Conservation (phyloP, 1,140 invertebrate species). For the Hyles vespertilio region DNA sequence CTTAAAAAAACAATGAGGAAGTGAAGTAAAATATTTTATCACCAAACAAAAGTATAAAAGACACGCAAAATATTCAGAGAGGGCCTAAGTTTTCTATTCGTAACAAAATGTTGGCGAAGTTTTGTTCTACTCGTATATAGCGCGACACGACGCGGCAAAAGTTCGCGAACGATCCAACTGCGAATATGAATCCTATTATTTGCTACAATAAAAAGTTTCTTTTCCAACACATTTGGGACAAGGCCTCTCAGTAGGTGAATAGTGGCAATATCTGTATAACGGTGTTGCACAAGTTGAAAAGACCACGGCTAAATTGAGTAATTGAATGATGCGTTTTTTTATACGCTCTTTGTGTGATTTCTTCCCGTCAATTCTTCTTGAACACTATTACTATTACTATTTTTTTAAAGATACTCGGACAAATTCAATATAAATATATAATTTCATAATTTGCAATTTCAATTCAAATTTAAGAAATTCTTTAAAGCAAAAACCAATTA, state of each 20-base stretch:
- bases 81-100: slow-evolving; percentile 19
- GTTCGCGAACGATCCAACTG: slow-evolving; percentile 28
- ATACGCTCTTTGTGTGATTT: no score
- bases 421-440: no score
- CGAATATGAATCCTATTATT: slow-evolving; percentile 45
- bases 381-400: no score
- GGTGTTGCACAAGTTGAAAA: slow-evolving; percentile 3
- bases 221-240: slow-evolving; percentile 15
- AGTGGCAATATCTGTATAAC: slow-evolving; percentile 3
- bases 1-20: not conserved
- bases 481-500: no score
- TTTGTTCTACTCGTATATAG: slow-evolving; percentile 4
- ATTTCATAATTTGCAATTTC: no score
- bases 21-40: slow-evolving; percentile 13
- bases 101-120: slow-evolving; percentile 20
- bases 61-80: slow-evolving; percentile 11
- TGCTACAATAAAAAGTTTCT: slow-evolving; percentile 39
- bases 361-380: no score
- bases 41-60: slow-evolving; percentile 9
- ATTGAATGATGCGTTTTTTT: no score
- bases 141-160: slow-evolving; percentile 17
- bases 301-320: no score
- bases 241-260: slow-evolving; percentile 3
- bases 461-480: no score
- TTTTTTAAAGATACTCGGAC: no score